Evolutionary conservation across 1,140 invertebrate genomes (phyloP).

Genomic region (Drosophila ohnishii): DNA sequence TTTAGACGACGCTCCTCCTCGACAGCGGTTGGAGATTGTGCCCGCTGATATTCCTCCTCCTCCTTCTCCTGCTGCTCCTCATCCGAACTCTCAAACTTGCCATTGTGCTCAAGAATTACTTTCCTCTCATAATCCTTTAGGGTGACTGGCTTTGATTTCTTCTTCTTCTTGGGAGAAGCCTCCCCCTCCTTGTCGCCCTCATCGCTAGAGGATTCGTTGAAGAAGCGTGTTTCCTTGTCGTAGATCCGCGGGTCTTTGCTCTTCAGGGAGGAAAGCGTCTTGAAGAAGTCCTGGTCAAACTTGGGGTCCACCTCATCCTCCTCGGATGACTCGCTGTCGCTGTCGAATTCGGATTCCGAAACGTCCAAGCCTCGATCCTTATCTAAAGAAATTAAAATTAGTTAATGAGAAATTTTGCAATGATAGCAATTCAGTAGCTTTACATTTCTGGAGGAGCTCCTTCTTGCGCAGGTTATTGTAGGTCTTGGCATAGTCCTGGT

Average conservation of each 20-base stretch:
- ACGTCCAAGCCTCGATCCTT: slow-evolving; percentile 89
- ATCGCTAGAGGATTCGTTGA: slow-evolving; percentile 78
- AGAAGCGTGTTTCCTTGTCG: slow-evolving; percentile 90
- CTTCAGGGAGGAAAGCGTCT: slow-evolving; percentile 92
- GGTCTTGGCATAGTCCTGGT: slow-evolving; percentile 91
- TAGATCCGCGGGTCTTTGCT: slow-evolving; percentile 95
- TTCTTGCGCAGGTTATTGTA: slow-evolving; percentile 92
- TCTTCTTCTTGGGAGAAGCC: slow-evolving; percentile 67
- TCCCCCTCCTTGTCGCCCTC: slow-evolving; percentile 68
- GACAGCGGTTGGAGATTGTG: slow-evolving; percentile 85
- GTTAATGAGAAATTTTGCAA: background rate
- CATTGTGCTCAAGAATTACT: slow-evolving; percentile 88
- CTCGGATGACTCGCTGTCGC: slow-evolving; percentile 84
- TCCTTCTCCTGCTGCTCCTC: slow-evolving; percentile 40
- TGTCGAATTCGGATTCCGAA: slow-evolving; percentile 82
- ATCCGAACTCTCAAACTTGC: slow-evolving; percentile 84
- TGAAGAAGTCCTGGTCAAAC: slow-evolving; percentile 93
- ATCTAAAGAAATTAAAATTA: slow-evolving; percentile 83
- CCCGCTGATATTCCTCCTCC: slow-evolving; percentile 38
- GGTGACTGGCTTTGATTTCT: slow-evolving; percentile 86
- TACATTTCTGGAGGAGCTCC: slow-evolving; percentile 93
- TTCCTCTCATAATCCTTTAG: slow-evolving; percentile 92
- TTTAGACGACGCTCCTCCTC: slow-evolving; percentile 89
- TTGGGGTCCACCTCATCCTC: slow-evolving; percentile 86
- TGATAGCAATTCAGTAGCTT: slow-evolving; percentile 27